phyloP scores from a whole-genome alignment of 2,888 invertebrate species.

The Himalopsyche japonica region DNA sequence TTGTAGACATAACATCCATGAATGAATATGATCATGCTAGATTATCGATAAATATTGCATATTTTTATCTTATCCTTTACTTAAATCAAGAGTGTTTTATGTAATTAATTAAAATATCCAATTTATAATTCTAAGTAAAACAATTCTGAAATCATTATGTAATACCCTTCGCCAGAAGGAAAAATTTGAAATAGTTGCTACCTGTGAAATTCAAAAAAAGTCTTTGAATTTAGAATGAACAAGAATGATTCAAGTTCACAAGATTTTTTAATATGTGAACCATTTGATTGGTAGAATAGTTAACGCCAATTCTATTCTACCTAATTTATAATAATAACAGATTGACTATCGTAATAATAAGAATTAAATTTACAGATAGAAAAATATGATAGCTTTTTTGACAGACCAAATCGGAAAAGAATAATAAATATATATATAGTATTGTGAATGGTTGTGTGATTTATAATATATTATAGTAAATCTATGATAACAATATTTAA shows the following conservation, averaged over 20 bases:
- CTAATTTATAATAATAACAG: neutral
- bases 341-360: neutral
- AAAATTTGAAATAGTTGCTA: too few relatives aligned
- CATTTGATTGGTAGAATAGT: neutral
- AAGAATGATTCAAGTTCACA: neutral
- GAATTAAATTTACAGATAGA: neutral
- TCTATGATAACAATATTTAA: neutral
- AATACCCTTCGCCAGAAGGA: too few relatives aligned
- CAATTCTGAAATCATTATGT: too few relatives aligned
- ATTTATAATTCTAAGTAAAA: too few relatives aligned
- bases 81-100: too few relatives aligned
- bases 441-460: neutral
- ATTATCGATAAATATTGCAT: too few relatives aligned
- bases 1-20: too few relatives aligned
- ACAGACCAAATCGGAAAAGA: neutral
- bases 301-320: neutral
- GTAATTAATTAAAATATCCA: too few relatives aligned
- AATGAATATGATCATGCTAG: too few relatives aligned
- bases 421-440: neutral
- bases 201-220: too few relatives aligned
- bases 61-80: too few relatives aligned
- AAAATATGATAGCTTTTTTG: neutral
- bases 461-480: neutral
- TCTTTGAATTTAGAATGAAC: neutral
- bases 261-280: neutral